phyloP scores from a whole-genome alignment of 2,797 vertebrate genomes.

The Crocidura indochinensis region DNA sequence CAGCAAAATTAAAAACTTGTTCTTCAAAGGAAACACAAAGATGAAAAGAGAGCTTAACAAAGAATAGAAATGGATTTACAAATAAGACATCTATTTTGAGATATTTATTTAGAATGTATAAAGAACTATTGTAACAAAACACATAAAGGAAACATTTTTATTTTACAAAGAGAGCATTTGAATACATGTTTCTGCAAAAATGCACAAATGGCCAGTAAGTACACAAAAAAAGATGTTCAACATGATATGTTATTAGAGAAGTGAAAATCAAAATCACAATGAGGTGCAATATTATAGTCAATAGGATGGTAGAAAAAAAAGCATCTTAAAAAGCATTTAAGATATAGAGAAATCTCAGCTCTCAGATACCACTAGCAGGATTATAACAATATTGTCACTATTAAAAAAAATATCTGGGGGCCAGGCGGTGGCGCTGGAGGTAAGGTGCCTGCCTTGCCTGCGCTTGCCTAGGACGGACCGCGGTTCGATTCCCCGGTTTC shows the following conservation, averaged over 20 bases:
- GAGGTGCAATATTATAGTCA: not conserved
- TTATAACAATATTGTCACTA: not conserved
- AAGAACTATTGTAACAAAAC: no score
- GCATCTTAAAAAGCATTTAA: constrained; percentile 12
- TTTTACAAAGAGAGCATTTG: not conserved
- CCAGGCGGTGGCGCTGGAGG: no score
- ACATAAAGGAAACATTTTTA: not conserved
- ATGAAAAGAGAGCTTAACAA: not conserved
- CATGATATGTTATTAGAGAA: not conserved
- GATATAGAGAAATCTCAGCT: not conserved
- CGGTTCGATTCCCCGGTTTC: no score
- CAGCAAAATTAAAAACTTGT: not conserved
- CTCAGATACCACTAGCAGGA: not conserved
- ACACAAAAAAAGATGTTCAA: not conserved
- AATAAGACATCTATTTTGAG: not conserved
- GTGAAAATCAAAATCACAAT: not conserved
- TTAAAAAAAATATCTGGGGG: constrained; percentile 1
- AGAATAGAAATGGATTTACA: not conserved
- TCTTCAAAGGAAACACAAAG: no score
- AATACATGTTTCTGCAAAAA: constrained; percentile 22
- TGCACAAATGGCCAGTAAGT: not conserved
- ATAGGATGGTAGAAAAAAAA: not conserved
- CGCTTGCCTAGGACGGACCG: no score
- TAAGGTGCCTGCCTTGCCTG: no score
- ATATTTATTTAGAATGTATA: not conserved